Evolutionary conservation across 2,888 invertebrate species (phyloP), one percentile per base, ranked within the genome.

Genomic region (Biston betularia): DNA sequence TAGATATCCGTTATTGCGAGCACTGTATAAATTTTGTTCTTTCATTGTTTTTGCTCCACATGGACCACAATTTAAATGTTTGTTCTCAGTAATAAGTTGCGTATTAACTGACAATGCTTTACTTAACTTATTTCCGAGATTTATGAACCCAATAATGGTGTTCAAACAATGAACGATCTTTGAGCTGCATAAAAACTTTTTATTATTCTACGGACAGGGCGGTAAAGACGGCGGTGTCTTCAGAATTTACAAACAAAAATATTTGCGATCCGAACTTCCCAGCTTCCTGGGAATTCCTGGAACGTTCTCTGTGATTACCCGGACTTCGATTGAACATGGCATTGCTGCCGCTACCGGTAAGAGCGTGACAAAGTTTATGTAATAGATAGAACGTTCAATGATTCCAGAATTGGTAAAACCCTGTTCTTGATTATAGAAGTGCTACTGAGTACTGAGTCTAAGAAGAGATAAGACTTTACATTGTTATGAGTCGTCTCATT

Each of bases 261-360:
- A 84, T 86, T 87, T 86, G 82, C 81, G 79, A 82, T 83, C 75
- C 80, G 84, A 82, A 86, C 75, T 80, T 80, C 79, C 81, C 76
- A 75, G 79, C 68, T 72, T 68, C 54, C 57, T 71, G 85, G 83
- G 84, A 86, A 84, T 87, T 79, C 84, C 85, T 75, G 52, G 66
- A 62, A 70, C 63, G 74, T 81, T 83, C 82, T 83, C 82, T 84
- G 85, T 61, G 75, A 77, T 70, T 79, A 82, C 70, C 77, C 79
- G 75, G 75, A 80, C 70, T 71, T 67, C 63, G 8, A 59, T 65
- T 61, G 54, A 65, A 60, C 61, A 65, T 6, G 45, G 52, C 53
- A 45, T 24, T 55, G 24, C 50, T 12, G 42, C 34, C 6, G 42
- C 33, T 12, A 57, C 56, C 38, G 52, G 38, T 54, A 11, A n/a